Evolutionary conservation across 2,797 vertebrate species (phyloP), one percentile per base, ranked within the genome.

Genomic region (Sebastes cheni): DNA sequence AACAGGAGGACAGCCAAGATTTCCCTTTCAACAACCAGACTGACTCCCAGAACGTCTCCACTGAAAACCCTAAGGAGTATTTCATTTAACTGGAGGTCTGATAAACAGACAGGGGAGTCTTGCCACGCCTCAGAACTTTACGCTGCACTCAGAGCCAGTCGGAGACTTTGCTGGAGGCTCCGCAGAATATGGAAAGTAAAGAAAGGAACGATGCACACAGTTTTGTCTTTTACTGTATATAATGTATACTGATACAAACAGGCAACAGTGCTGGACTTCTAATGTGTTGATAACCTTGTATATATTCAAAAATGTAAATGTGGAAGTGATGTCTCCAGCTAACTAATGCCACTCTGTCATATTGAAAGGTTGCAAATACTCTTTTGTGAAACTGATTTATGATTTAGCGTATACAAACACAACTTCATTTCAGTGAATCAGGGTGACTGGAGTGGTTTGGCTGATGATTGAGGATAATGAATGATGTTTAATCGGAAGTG

Each of bases 11-110:
- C 86, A 94, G 95, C 86, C 94, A 95, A 0, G 96, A 97, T 83
- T 95, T 95, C 54, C 94, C 96, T 23, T 94, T 98, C 92, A 97
- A 95, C 95, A 96, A 92, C 72, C 97, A 97, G 85, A 93, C 95
- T 72, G 95, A 94, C 87, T 89, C 96, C 75, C 97, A 97, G 90
- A 96, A 95, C 6, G 84, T 94, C 84, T 91, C 95, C 71, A 89
- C 46, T 34, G 97, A 97, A 92, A 97, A 96, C 93, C 96, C 96
- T 91, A 99, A 97, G 93, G 98, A 99, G 88, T 98, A 98, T 86
- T 98, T 97, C 92, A 98, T 99, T 93, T 99, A 95, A 97, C 79
- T 22, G 61, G 52, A 77, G 81, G 64, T 32, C 59, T 0, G 55
- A 50, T 6, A 59, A 39, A n/a, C 50, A 52, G 30, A 69, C 75